Evolutionary conservation across 2,888 invertebrate genomes (phyloP).

Genomic region (Panzeria rudis): DNA sequence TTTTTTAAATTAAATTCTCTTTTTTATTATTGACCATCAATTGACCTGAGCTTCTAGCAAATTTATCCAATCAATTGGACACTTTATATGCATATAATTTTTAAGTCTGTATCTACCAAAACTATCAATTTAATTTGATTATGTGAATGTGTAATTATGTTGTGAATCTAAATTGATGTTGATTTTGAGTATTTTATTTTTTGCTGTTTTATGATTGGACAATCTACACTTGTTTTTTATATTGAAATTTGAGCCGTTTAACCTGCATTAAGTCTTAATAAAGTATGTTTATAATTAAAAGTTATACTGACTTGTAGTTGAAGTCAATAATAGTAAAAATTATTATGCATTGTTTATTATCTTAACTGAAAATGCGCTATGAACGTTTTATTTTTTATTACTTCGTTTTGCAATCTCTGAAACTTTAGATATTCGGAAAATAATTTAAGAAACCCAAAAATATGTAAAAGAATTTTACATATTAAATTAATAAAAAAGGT

Average conservation of each 20-base stretch:
- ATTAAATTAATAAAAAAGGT: too few relatives aligned
- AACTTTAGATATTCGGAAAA: too few relatives aligned
- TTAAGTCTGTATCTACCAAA: not conserved
- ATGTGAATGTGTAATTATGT: slow-evolving; percentile 36
- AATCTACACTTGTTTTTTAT: not conserved
- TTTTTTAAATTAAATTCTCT: slow-evolving; percentile 19
- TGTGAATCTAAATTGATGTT: slow-evolving; percentile 37
- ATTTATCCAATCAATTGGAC: slow-evolving; percentile 38
- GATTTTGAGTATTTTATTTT: not conserved
- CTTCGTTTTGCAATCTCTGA: too few relatives aligned
- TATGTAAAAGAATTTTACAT: too few relatives aligned
- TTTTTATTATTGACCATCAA: slow-evolving; percentile 50
- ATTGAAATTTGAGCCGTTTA: slow-evolving; percentile 33
- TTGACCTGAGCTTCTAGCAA: slow-evolving; percentile 34
- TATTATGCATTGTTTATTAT: too few relatives aligned
- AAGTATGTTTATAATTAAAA: not conserved
- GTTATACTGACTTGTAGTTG: not conserved
- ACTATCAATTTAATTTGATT: slow-evolving; percentile 35
- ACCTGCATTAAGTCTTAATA: slow-evolving; percentile 28
- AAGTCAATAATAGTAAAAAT: not conserved
- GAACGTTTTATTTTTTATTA: not conserved
- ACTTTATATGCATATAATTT: slow-evolving; percentile 7
- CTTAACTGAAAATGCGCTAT: too few relatives aligned
- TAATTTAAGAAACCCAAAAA: too few relatives aligned
- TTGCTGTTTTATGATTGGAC: not conserved